Base-by-base conservation (phyloP, 2,113 vertebrate species). In the Dromas ardeola region DNA sequence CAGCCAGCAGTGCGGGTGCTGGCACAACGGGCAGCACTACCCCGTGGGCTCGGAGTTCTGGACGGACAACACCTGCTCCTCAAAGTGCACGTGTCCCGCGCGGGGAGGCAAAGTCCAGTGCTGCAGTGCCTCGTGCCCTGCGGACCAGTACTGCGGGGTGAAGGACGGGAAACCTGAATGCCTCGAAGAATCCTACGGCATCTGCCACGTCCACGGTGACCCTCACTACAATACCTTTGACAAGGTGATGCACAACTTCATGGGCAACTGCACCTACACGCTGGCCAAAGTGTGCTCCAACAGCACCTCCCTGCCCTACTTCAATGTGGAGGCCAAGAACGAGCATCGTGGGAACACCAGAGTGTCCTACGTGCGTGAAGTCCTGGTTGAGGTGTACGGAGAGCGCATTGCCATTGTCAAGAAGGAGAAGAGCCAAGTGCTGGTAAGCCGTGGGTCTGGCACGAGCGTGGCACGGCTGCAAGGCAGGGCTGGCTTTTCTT, bases 201-300 rank as follows among this genome's bases (percentile, higher is more conserved):
- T 93, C 73, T 99, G 99, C 90, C 98, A 97, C 4, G 91, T 99
- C 43, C 95, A 98, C 61, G 80, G 97, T 1, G 97, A 98, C 92
- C 97, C 98, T 14, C 96, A 98, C 74, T 98, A 98, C 97, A 98
- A 94, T 80, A 98, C 98, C 59, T 99, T 99, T 95, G 99, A 99
- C 96, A 98, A 98, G 52, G 93, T 97, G 92, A 96, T 84, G 7
- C 98, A 98, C 89, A 88, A 63, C 93, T 99, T 99, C 91, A 98
- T 97, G 95, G 97, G 95, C 23, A 97, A 95, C 59, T 99, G 99
- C 97, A 98, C 98, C 81, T 99, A 99, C 90, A 93, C 98, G 11
- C 97, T 99, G 93, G 97, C 98, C 79, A 98, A 98, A 94, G 97
- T 98, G 62, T 99, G 99, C 62, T 94, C 93, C 56, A 88, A 97